Evolutionary conservation across 2,113 vertebrate genomes (phyloP).

Genomic region (Puffinus mauretanicus): DNA sequence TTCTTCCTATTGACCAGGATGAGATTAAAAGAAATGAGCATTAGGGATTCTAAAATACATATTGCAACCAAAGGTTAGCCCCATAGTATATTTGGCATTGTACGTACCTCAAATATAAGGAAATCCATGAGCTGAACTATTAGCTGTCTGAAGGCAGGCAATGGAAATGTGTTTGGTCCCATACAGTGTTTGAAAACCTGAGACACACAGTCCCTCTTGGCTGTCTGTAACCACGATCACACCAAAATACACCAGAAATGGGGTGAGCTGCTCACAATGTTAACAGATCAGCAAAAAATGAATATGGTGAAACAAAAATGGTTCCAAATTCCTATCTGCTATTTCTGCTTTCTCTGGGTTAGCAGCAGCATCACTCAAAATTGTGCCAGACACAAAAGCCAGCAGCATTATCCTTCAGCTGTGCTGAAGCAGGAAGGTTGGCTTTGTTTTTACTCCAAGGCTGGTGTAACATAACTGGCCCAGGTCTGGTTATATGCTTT

Average conservation of each 20-base stretch:
- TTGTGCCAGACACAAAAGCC: background rate
- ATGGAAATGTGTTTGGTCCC: background rate
- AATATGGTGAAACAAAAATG: background rate
- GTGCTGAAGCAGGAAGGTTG: background rate
- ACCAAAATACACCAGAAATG: background rate
- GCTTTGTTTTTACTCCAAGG: background rate
- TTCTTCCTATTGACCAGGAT: background rate
- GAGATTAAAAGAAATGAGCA: background rate
- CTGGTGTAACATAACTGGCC: background rate
- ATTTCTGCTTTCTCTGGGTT: background rate
- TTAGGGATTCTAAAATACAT: background rate
- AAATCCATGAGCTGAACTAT: background rate
- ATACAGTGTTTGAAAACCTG: background rate
- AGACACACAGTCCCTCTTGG: accelerated
- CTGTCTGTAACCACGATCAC: background rate
- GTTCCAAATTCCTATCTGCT: background rate
- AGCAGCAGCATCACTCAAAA: background rate
- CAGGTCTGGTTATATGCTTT: background rate
- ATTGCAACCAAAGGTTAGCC: background rate
- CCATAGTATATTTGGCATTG: background rate
- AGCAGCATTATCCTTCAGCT: background rate
- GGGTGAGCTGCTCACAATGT: accelerated
- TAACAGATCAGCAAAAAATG: background rate
- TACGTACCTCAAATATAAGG: background rate
- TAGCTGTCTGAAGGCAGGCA: background rate